Base-by-base conservation (phyloP, 2,888 invertebrate genomes). In the Cotesia congregata region DNA sequence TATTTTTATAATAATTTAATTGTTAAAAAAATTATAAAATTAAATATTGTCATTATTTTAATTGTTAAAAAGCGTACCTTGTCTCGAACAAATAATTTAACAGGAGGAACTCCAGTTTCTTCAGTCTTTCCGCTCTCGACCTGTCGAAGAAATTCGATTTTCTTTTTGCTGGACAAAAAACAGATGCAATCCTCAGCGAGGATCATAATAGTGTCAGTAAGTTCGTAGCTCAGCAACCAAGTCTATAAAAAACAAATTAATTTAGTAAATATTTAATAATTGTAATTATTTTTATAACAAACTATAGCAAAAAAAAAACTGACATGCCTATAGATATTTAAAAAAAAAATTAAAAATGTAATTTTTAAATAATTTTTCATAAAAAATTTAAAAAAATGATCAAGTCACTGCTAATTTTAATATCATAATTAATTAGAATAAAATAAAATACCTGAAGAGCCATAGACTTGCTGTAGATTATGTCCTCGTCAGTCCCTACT, bases 151-250 rank as follows among this genome's bases (percentile, higher is more conserved):
- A 98, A 99, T 85, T 99, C 98, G 80, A 98, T 97, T 90, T 99
- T 99, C 91, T 98, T 98, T 90, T 98, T 98, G 87, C 98, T 98
- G 0, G 98, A 97, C 77, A 99, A 91, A 86, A 99, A 97, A 86
- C 95, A 94, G 80, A 98, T 95, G 61, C 93, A 93, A 67, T 95
- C 93, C 83, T 96, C 94, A 62, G 97, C 95, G 80, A 99, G 92
- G 6, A 99, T 94, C 91, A 97, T 96, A 75, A 99, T 94, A 0
- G 98, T 98, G 88, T 99, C 99, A 0, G 97, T 95, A 72, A 99
- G 91, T 89, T 99, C 99, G 89, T 99, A 98, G 72, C 98, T 98
- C 88, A 99, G 94, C 73, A 99, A 93, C 99, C 99, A 99, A 76
- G 96, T 96, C 95, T 97, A n/a, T 60, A 9, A 12, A 68, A 9